These are phyloP conservation scores for Hiodon alosoides DNA, from an alignment of 2,113 vertebrate genomes.

Conservation along the genomic window DNA sequence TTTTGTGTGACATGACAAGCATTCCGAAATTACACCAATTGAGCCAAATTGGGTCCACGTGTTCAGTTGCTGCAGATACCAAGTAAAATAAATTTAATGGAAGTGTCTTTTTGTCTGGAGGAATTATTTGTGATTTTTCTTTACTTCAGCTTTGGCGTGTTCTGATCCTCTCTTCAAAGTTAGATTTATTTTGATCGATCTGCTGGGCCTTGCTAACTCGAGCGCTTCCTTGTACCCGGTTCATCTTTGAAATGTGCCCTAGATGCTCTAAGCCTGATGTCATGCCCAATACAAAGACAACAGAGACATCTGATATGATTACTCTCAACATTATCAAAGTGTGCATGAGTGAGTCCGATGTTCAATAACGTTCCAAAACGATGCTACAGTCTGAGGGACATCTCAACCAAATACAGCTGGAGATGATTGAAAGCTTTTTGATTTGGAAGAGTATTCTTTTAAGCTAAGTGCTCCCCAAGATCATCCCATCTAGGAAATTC, in stretches of 20 bases:
- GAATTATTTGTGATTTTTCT: no score
- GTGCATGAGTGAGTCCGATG: constrained; percentile 79
- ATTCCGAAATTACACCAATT: no score
- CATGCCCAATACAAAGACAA: constrained; percentile 71
- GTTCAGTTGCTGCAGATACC: no score
- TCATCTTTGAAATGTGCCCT: constrained; percentile 33
- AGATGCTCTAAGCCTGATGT: constrained; percentile 75
- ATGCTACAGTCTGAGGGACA: constrained; percentile 75
- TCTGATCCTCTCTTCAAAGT: not conserved
- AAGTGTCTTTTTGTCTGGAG: no score
- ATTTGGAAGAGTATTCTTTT: constrained; percentile 99
- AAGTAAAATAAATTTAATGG: no score
- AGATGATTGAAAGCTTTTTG: constrained; percentile 99
- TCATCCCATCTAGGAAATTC: constrained; percentile 96
- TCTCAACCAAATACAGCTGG: constrained; percentile 92
- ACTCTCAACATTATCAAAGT: constrained; percentile 80
- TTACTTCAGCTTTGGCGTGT: no score
- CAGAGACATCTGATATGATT: constrained; percentile 82
- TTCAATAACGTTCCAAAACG: constrained; percentile 81
- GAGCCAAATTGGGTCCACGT: no score
- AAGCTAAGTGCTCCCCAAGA: constrained; percentile 97
- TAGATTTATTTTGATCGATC: not conserved
- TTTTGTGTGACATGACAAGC: no score
- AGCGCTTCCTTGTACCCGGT: constrained; percentile 23
- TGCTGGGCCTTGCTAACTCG: not conserved